These are phyloP conservation scores for Hemitrygon akajei DNA, from an alignment of 2,797 vertebrate species.

Conservation along the genomic window DNA sequence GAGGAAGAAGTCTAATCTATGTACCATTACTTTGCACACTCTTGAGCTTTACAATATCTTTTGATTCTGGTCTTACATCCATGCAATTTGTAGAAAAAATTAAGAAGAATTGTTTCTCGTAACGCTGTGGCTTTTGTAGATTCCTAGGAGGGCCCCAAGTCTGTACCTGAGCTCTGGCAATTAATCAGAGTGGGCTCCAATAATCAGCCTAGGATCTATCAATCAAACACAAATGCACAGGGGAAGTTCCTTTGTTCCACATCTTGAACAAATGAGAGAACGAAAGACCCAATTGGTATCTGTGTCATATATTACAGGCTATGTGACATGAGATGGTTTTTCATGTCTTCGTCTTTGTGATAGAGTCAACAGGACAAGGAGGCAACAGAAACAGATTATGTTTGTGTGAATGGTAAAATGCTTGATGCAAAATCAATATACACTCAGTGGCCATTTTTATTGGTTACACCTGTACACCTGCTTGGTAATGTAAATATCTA, in stretches of 20 bases:
- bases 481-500: no score
- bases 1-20: neutral
- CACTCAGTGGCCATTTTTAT: no score
- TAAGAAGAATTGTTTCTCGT: neutral
- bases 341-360: neutral
- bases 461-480: no score
- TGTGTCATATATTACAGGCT: neutral
- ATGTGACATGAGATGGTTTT: neutral
- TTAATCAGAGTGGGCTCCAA: neutral
- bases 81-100: neutral
- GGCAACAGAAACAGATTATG: neutral
- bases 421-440: no score
- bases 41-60: neutral
- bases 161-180: neutral
- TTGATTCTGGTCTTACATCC: neutral
- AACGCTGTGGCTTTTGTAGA: neutral
- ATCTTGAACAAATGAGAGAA: neutral
- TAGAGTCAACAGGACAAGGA: neutral
- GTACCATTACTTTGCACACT: neutral
- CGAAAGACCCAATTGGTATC: neutral
- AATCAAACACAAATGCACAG: conserved; percentile 1
- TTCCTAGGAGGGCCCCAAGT: neutral
- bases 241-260: neutral
- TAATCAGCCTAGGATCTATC: neutral
- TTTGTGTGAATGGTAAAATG: no score